Evolutionary conservation across 2,888 invertebrate genomes (phyloP).

Genomic region (Neelides folsomi): DNA sequence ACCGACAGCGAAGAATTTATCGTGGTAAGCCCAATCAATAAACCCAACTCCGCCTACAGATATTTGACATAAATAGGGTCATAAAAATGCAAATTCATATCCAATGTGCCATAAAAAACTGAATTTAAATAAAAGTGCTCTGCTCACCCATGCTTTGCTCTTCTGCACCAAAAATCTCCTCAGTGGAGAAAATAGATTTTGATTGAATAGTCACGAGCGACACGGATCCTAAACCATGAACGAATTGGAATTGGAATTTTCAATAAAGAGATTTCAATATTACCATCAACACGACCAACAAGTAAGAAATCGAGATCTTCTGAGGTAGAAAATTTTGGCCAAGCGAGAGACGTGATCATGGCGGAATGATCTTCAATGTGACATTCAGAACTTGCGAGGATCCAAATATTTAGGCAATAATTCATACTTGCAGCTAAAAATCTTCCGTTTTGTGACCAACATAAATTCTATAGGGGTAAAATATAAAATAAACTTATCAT

Average conservation of each 20-base stretch:
- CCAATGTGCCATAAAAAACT: too few relatives aligned
- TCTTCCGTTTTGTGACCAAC: slow-evolving; percentile 45
- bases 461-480: slow-evolving; percentile 35
- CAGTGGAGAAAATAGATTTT: slow-evolving; percentile 24
- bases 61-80: neutral
- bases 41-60: slow-evolving; percentile 43
- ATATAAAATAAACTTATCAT: too few relatives aligned
- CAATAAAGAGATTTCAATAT: slow-evolving; percentile 31
- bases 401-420: slow-evolving; percentile 47
- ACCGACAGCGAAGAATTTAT: slow-evolving; percentile 45
- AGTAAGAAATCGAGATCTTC: slow-evolving; percentile 39
- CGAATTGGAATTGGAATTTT: too few relatives aligned
- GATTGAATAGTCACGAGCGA: slow-evolving; percentile 13
- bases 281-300: slow-evolving; percentile 45
- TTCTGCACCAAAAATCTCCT: slow-evolving; percentile 22
- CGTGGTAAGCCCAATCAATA: slow-evolving; percentile 46
- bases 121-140: too few relatives aligned
- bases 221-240: slow-evolving; percentile 3
- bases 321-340: slow-evolving; percentile 38
- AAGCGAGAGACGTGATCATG: slow-evolving; percentile 43
- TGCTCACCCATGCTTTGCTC: slow-evolving; percentile 14
- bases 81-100: neutral
- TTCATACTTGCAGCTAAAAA: slow-evolving; percentile 47
- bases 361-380: slow-evolving; percentile 41
- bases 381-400: slow-evolving; percentile 34